These are phyloP conservation scores for Epirrhoe tristata DNA, from an alignment of 2,888 invertebrate species.

Conservation along the genomic window DNA sequence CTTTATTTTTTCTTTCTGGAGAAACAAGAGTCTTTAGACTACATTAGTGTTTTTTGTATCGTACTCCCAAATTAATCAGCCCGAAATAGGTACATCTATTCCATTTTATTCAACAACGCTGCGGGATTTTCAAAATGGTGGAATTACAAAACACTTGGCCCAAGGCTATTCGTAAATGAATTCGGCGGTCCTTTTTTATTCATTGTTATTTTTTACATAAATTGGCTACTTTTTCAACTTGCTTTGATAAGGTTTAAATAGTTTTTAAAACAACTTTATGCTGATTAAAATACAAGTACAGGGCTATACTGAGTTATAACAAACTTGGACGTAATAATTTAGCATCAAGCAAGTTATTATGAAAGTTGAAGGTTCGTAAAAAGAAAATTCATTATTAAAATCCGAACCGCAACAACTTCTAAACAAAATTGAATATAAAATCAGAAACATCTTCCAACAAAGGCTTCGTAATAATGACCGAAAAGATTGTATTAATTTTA, in stretches of 20 bases:
- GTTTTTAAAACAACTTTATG: neutral
- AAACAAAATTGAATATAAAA: constrained; percentile 26
- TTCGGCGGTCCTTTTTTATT: constrained; percentile 22
- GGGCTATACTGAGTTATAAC: neutral
- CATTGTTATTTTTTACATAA: constrained; percentile 18
- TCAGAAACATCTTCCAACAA: constrained; percentile 34
- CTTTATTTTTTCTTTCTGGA: constrained; percentile 62
- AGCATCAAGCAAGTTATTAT: constrained; percentile 1
- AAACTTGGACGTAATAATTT: neutral
- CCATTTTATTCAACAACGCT: constrained; percentile 29
- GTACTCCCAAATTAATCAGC: constrained; percentile 54
- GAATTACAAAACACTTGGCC: constrained; percentile 28
- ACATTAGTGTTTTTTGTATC: constrained; percentile 53
- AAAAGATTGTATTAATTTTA: constrained; percentile 49
- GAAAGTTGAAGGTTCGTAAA: constrained; percentile 8
- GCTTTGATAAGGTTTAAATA: neutral
- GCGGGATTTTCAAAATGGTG: constrained; percentile 23
- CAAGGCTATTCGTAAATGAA: constrained; percentile 29
- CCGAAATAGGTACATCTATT: constrained; percentile 46
- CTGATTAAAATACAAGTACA: neutral
- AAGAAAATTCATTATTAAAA: constrained; percentile 21
- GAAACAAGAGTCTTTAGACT: constrained; percentile 56
- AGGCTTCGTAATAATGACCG: constrained; percentile 40
- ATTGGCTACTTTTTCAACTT: constrained; percentile 1
- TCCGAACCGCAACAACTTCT: constrained; percentile 14